Evolutionary conservation across 2,888 invertebrate species (phyloP), one percentile per base, ranked within the genome.

Genomic region (Epinotia demarniana): DNA sequence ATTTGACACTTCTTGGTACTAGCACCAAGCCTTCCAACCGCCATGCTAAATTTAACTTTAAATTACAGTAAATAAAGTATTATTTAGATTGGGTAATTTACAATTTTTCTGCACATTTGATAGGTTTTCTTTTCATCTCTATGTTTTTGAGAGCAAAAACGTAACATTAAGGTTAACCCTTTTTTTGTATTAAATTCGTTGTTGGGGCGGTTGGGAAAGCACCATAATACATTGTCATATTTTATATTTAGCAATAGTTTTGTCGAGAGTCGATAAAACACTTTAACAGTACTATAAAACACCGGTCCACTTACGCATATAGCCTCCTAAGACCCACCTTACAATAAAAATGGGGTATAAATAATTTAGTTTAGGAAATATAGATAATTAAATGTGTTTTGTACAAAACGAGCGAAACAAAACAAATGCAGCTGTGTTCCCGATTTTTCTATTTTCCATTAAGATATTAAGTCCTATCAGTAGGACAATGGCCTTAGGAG

Each of bases 251-350:
- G 69, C 23, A 46, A 27, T 43, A n/a, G 58, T 74, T 73, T 76
- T 71, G 49, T 64, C 79, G 79, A 80, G 78, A 77, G 76, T 77
- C 77, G 77, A 78, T 78, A 77, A 75, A 27, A 76, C 3, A 13
- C 4, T 23, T 12, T 46, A 16, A 13, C 1, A 13, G 43, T 9
- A 3, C 11, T 49, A 33, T 33, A 6, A 33, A 33, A 6, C 33
- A 8, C 8, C 33, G 3, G 23, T 27, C 39, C 9, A 9, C 39
- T 39, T 39, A 39, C 39, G 39, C 39, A 39, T 39, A 39, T 39
- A 39, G 39, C 9, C 23, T 27, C 23, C 3, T 27, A 27, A 27
- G 23, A 27, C 23, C 23, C 39, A 33, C 33, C 8, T 33, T 33
- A 33, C 33, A 33, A 33, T 33, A 33, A 33, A 33, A 33, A 33